Conservation (phyloP, 2,797 vertebrate genomes). For the Coregonus ussuriensis region DNA sequence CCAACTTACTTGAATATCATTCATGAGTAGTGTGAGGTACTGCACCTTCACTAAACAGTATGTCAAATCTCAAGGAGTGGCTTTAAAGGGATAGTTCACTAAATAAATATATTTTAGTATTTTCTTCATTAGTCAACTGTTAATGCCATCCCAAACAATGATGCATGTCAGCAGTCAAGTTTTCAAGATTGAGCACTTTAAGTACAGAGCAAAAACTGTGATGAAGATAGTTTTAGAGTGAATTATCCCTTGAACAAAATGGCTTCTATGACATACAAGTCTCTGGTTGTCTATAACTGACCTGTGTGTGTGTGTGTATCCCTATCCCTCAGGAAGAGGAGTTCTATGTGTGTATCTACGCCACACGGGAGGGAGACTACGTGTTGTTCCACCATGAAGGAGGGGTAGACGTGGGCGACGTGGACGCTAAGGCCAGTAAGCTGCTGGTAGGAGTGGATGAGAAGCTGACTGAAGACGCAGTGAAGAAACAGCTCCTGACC, state of each 20-base stretch:
- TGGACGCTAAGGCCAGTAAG: constrained; percentile 91
- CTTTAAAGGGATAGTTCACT: no score
- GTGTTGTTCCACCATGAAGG: constrained; percentile 94
- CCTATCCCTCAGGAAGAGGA: constrained; percentile 86
- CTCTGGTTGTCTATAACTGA: neutral
- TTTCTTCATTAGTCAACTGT: no score
- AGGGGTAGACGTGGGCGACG: constrained; percentile 93
- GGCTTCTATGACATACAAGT: no score
- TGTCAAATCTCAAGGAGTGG: no score
- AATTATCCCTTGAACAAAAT: no score
- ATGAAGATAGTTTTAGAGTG: no score
- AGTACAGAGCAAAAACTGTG: no score
- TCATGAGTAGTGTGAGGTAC: neutral
- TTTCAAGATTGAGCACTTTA: no score
- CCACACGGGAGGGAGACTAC: constrained; percentile 89
- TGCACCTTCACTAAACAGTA: no score
- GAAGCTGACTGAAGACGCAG: constrained; percentile 79
- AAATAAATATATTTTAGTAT: no score
- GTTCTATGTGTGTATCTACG: constrained; percentile 93
- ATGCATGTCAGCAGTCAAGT: no score
- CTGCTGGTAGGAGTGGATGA: constrained; percentile 86
- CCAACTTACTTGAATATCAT: neutral
- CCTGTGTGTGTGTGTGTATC: neutral
- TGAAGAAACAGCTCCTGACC: constrained; percentile 82
- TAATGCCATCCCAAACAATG: no score